phyloP scores from a whole-genome alignment of 64 coral and sea anemone genomes.

The Pachyseris speciosa region DNA sequence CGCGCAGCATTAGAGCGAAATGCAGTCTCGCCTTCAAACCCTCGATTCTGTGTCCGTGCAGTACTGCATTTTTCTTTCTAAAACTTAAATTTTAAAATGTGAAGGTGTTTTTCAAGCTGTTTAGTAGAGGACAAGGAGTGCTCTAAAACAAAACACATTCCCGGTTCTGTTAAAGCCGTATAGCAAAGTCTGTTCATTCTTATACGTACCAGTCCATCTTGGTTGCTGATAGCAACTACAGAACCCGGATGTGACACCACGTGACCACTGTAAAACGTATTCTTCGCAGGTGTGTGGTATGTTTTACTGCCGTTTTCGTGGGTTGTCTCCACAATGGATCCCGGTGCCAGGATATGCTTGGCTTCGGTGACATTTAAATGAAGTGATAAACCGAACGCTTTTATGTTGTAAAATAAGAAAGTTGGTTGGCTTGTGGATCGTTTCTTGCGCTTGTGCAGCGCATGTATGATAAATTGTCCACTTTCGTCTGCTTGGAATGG shows the following conservation, averaged over 20 bases:
- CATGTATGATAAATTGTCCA: constrained; percentile 30
- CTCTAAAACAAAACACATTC: too few species aligned
- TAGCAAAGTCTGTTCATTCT: too few species aligned
- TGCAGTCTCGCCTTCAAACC: too few species aligned
- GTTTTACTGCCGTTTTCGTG: constrained; percentile 64
- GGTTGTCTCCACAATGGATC: constrained; percentile 35
- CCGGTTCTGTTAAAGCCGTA: too few species aligned
- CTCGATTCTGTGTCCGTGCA: too few species aligned
- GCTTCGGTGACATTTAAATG: constrained; percentile 57
- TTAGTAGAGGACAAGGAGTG: too few species aligned
- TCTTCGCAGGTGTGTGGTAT: constrained; percentile 19
- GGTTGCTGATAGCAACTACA: constrained; percentile 23
- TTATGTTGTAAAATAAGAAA: constrained; percentile 41
- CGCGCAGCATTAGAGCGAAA: background rate
- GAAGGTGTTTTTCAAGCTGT: too few species aligned
- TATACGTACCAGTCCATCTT: constrained; percentile 38
- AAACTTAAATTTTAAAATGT: too few species aligned
- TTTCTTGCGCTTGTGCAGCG: constrained; percentile 16
- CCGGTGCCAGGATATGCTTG: background rate
- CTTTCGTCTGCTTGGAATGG: constrained; percentile 64
- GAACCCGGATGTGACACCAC: constrained; percentile 60
- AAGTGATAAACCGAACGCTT: constrained; percentile 48
- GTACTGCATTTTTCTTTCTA: too few species aligned
- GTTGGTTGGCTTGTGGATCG: constrained; percentile 12
- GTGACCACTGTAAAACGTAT: constrained; percentile 29